Percentiles rank a stretch among this genome's conserved stretches.
Evolutionary conservation across 1,140 invertebrate genomes (phyloP).

Genomic region (Asobara japonica): DNA sequence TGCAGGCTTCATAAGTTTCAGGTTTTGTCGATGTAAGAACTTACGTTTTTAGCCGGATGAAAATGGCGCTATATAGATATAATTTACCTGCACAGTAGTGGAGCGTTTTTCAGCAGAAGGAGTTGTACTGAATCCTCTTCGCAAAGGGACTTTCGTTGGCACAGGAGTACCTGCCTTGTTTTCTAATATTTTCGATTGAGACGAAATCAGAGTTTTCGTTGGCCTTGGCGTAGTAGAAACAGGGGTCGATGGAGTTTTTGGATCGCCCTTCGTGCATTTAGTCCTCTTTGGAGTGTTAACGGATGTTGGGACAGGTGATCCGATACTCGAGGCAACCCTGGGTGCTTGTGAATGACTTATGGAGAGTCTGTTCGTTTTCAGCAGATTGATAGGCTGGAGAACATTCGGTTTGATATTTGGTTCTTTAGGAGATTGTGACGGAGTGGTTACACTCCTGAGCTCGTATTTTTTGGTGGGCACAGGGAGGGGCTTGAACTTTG

Average conservation of each 20-base stretch:
- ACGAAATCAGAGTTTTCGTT: not conserved
- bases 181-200: not conserved
- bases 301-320: not conserved
- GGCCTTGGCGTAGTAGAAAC: not conserved
- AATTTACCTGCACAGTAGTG: not conserved
- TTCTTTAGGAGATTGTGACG: not conserved
- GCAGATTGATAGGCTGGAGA: not conserved
- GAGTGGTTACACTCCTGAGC: not conserved
- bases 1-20: no score
- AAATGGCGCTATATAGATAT: no score
- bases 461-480: not conserved
- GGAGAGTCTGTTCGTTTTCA: not conserved
- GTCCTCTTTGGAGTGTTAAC: not conserved
- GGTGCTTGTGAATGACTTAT: not conserved
- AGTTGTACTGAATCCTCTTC: not conserved
- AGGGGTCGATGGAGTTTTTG: not conserved
- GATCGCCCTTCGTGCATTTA: not conserved
- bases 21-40: no score
- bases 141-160: not conserved
- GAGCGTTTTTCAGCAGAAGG: not conserved
- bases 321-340: no score
- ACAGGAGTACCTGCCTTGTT: not conserved
- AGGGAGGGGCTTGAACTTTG: not conserved
- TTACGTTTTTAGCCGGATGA: no score
- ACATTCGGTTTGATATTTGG: not conserved